Evolutionary conservation across 2,113 vertebrate species (phyloP), one percentile per base, ranked within the genome.

Genomic region (Protobothrops mucrosquamatus): DNA sequence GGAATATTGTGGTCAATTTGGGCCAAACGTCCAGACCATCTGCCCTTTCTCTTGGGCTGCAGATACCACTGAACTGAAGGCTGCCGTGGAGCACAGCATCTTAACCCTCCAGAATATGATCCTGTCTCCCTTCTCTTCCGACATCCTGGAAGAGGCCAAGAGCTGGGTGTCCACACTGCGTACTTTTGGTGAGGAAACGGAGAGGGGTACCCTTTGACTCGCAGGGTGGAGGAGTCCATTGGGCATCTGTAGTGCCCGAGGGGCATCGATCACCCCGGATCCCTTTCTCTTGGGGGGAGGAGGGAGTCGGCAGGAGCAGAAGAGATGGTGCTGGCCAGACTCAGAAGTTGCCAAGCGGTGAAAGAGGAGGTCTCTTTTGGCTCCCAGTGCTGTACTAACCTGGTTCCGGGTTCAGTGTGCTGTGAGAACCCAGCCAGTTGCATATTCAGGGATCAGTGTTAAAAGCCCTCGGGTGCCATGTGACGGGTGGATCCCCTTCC

Each of bases 101-200:
- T 96, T 98, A 95, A 94, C 94, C 2, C 89, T 99, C 43, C 97
- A 97, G 92, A 97, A 95, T 92, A 98, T 98, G 94, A 88, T 98
- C 91, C 93, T 93, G 56, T 98, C 97, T 12, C 97, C 96, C 20
- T 93, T 97, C 85, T 96, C 96, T 29, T 93, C 89, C 3, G 96
- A 98, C 5, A 96, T 98, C 91, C 94, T 97, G 69, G 92, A 91
- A 29, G 95, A 95, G 59, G 96, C 98, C 11, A 95, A 98, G 86
- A 95, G 97, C 5, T 98, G 97, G 98, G 54, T 97, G 81, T 94
- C 97, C 89, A 96, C 92, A 43, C 94, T 99, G 81, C 96, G 96
- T 29, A 48, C 96, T 26, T 96, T 98, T 11, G 96, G 98, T 99
- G 97, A 97, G 94, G 93, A 18, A 14, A 20, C 0, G 22, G 12